These are phyloP conservation scores for Pangasius krempfi DNA, from an alignment of 2,797 vertebrate genomes.

Conservation along the genomic window DNA sequence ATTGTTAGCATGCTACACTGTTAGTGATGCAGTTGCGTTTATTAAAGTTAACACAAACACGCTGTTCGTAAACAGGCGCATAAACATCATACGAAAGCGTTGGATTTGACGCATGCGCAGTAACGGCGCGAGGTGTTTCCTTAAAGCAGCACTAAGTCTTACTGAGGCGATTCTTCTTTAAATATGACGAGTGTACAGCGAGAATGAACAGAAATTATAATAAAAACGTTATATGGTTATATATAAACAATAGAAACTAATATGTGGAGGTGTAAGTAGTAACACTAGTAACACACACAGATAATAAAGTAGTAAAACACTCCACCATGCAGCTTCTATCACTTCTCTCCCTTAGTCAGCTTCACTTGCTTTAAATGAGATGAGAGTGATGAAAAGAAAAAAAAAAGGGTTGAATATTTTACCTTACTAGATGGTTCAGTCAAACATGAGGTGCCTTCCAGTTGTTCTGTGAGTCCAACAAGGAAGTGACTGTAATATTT, in stretches of 20 bases:
- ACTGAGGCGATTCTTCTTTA: background rate
- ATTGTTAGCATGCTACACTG: background rate
- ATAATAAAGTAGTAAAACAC: background rate
- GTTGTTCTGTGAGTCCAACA: background rate
- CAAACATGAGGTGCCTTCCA: background rate
- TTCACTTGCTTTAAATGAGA: background rate
- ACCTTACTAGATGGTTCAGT: slow-evolving; percentile 17
- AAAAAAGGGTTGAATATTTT: background rate
- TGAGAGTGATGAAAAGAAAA: background rate
- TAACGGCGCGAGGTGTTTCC: background rate
- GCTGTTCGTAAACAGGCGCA: background rate
- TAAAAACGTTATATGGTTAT: background rate
- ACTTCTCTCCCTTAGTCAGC: background rate
- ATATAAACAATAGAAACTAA: no score
- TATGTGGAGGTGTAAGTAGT: background rate
- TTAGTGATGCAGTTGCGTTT: background rate
- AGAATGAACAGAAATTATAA: background rate
- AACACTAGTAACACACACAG: background rate
- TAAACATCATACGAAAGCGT: background rate
- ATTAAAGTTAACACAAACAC: background rate
- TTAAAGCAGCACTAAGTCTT: background rate
- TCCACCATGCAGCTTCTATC: background rate
- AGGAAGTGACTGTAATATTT: slow-evolving; percentile 42
- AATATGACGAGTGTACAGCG: background rate
- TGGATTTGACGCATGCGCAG: background rate